Conservation (phyloP, 2,113 vertebrate species). For the Centropus unirufus region DNA sequence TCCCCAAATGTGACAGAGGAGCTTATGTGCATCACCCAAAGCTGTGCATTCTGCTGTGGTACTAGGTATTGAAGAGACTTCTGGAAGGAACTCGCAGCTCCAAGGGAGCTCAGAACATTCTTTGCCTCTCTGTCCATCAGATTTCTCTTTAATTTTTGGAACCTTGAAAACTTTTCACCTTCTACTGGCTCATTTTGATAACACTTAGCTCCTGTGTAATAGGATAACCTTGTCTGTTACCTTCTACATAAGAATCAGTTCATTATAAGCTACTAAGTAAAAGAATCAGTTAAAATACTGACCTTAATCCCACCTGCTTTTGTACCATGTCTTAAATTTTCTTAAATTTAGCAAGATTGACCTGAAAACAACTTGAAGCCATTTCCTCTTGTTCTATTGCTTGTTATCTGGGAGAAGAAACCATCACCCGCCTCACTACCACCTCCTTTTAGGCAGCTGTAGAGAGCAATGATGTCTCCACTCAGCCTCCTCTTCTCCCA, state of each 20-base stretch:
- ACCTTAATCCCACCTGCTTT: background rate
- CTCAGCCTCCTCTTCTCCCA: too few relatives aligned
- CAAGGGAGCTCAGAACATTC: background rate
- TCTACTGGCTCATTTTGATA: background rate
- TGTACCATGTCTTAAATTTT: background rate
- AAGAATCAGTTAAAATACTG: background rate
- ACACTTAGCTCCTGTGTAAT: background rate
- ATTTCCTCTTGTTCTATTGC: too few relatives aligned
- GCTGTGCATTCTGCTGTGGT: background rate
- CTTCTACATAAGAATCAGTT: background rate
- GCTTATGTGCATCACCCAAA: background rate
- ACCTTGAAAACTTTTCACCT: background rate
- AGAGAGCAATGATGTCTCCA: background rate
- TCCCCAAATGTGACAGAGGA: background rate
- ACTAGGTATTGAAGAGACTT: background rate
- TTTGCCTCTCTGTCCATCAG: background rate
- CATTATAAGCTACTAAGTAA: background rate
- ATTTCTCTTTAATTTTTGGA: background rate
- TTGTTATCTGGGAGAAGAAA: too few relatives aligned
- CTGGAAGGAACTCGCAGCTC: background rate
- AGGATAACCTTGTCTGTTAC: background rate
- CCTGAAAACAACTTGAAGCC: too few relatives aligned
- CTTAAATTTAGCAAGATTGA: background rate
- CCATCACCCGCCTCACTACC: background rate
- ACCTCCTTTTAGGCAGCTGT: background rate